phyloP scores from a whole-genome alignment of 2,113 vertebrate species.

The Anarhynchus alexandrinus region DNA sequence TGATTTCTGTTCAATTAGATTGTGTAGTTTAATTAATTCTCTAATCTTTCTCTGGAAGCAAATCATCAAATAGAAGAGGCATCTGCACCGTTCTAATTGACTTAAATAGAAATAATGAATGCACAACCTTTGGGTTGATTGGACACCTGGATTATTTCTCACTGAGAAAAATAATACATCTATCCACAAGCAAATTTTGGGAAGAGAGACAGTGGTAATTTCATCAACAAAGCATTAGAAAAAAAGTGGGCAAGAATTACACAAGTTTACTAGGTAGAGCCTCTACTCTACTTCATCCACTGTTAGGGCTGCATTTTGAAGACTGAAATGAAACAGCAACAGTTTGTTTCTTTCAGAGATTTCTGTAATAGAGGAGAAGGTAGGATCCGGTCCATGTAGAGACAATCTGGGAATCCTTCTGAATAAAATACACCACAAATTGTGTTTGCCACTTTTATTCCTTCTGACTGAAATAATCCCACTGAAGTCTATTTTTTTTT shows the following conservation, averaged over 20 bases:
- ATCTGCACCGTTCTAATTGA: constrained; percentile 23
- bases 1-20: constrained; percentile 12
- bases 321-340: background rate
- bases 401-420: background rate
- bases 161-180: background rate
- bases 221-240: background rate
- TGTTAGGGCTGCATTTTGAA: background rate
- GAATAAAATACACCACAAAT: background rate
- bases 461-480: background rate
- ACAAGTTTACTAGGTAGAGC: background rate
- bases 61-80: constrained; percentile 15
- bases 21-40: constrained; percentile 42
- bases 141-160: constrained; percentile 46
- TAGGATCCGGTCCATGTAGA: background rate
- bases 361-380: background rate
- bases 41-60: constrained; percentile 18
- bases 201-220: background rate
- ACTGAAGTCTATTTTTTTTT: background rate
- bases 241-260: background rate
- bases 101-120: constrained; percentile 23
- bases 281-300: background rate
- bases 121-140: background rate
- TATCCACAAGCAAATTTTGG: background rate
- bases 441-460: background rate
- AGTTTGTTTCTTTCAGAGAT: background rate